phyloP scores from a whole-genome alignment of 2,797 vertebrate species.

The Mergus octosetaceus region DNA sequence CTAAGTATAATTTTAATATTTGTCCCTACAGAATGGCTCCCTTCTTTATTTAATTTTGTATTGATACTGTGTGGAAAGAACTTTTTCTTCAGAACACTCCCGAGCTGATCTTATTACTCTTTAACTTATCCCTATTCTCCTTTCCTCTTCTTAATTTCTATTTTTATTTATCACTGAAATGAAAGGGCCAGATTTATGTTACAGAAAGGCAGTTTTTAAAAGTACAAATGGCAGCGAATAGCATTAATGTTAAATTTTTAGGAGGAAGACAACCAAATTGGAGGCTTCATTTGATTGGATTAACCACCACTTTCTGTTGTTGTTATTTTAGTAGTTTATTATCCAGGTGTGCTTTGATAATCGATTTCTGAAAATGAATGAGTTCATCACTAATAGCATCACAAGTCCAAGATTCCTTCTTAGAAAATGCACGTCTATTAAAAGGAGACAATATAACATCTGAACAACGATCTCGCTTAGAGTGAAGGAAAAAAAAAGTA shows the following conservation, averaged over 20 bases:
- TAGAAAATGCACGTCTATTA: constrained; percentile 34
- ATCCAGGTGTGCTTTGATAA: not conserved
- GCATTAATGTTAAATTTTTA: not conserved
- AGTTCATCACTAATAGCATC: not conserved
- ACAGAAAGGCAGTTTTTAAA: not conserved
- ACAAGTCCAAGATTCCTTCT: constrained; percentile 2
- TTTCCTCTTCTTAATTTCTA: not conserved
- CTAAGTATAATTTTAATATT: not conserved
- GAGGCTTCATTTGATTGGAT: constrained; percentile 14
- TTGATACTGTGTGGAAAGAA: not conserved
- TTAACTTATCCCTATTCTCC: not conserved
- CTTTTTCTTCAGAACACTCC: not conserved
- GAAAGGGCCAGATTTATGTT: not conserved
- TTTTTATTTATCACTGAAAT: not conserved
- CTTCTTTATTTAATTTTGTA: not conserved
- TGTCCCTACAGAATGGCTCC: not conserved
- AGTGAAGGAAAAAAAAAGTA: not conserved
- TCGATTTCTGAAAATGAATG: constrained; percentile 3
- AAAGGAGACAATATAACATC: constrained; percentile 17
- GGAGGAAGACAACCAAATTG: not conserved
- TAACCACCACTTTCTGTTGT: not conserved
- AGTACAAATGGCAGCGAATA: not conserved
- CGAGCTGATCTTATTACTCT: not conserved
- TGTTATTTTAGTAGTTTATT: not conserved
- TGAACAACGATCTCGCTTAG: not conserved